Base-by-base conservation (phyloP, 2,113 vertebrate genomes). In the Cephalopholis sonnerati region DNA sequence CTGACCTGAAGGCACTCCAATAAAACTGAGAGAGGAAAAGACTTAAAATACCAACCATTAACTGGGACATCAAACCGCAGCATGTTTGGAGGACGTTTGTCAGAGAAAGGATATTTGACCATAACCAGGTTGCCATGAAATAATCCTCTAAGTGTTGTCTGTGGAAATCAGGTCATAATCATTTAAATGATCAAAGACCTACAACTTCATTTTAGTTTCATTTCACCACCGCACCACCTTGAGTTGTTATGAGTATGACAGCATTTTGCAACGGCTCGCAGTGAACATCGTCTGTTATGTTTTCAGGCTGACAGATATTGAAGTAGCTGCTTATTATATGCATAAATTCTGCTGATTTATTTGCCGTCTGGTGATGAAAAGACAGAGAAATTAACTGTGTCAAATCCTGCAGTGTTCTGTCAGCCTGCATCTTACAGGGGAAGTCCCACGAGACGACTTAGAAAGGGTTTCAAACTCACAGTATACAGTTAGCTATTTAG, bases 301-400 rank as follows among this genome's bases (percentile, higher is more conserved):
- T 63, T 66, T 54, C 62, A 46, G 9, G 22, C 50, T 63, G 22
- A 84, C 63, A 71, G 54, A 75, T 66, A 64, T 50, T 71, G 53
- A 57, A 79, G 53, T 18, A 53, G 12, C 17, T 63, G 32, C 8
- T 62, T 74, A 68, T 73, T 59, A 73, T 36, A 58, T 48, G 22
- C 61, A 58, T 48, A 32, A 22, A 62, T 77, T 55, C 54, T 74
- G 2, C 36, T 66, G 41, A 69, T 46, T 59, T 73, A 63, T 61
- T 51, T 71, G 9, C 53, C 7, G n/a, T 62, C 41, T 54, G 58
- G 8, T 66, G 74, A 89, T 89, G 69, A 87, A 78, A 85, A 86
- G 62, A 59, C 13, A 36, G 16, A 75, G 12, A 74, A 77, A 77
- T 71, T 29, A 20, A 67, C 46, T 76, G 62, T 51, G 78, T 85